Conservation (phyloP, 2,797 vertebrate species). For the Heliangelus exortis region DNA sequence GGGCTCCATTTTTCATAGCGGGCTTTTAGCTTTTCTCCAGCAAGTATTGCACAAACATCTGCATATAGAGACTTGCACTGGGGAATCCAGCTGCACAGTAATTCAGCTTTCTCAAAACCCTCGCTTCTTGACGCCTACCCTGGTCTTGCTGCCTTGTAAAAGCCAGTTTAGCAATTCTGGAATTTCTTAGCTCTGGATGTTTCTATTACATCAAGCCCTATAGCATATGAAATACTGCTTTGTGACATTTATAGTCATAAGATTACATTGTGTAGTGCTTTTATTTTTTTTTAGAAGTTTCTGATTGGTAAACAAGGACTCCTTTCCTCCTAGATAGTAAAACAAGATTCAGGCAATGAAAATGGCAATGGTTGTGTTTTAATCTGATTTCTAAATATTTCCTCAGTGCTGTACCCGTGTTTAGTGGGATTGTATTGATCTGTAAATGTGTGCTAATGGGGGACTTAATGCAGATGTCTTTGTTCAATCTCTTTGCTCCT, state of each 20-base stretch:
- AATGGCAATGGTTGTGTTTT: not conserved
- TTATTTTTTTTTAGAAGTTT: constrained; percentile 29
- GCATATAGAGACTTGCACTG: not conserved
- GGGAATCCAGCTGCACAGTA: not conserved
- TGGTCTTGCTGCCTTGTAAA: constrained; percentile 3
- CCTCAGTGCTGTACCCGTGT: not conserved
- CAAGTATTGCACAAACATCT: not conserved
- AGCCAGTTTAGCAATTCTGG: not conserved
- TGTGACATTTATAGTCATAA: constrained; percentile 12
- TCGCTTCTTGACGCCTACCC: not conserved
- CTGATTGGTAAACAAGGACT: not conserved
- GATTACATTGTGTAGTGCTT: not conserved
- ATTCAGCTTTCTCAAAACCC: not conserved
- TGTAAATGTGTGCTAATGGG: not conserved
- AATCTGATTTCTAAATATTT: not conserved
- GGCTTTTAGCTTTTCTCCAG: not conserved
- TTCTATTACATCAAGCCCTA: not conserved
- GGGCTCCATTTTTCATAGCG: not conserved
- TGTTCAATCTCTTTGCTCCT: not conserved
- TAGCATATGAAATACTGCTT: not conserved
- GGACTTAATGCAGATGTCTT: not conserved
- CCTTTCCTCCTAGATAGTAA: not conserved
- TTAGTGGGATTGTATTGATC: not conserved
- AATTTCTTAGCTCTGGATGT: not conserved
- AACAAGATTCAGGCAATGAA: not conserved